Evolutionary conservation across 2,797 vertebrate genomes (phyloP), one percentile per base, ranked within the genome.

Genomic region (Fringilla coelebs): DNA sequence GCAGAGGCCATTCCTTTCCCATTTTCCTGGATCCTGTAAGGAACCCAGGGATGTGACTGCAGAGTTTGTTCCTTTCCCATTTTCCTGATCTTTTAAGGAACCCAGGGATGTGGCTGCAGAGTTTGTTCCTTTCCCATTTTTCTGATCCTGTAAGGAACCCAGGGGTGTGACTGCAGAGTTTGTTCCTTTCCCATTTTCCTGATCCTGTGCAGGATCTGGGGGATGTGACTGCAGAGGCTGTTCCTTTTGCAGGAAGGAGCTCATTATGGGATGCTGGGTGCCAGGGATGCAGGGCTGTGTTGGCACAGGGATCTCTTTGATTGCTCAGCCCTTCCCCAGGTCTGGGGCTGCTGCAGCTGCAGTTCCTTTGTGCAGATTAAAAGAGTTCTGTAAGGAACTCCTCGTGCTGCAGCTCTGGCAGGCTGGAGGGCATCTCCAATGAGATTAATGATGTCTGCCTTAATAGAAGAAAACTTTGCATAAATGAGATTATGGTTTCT

Each of bases 391-490:
- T 43, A 87, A 95, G 94, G 95, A 97, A 85, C 92, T 96, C 26
- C 17, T 61, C 7, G 68, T 76, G 96, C 96, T 97, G 57, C 88
- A 84, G 92, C 93, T 75, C 97, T 96, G 97, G 58, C 96, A 95
- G 97, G 94, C 98, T 97, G 97, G 93, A 98, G 97, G 97, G 97
- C 96, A 97, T 96, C 93, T 93, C 98, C 96, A 75, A 74, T 38
- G 94, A 97, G 96, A 98, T 98, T 97, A 98, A 98, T 97, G 97
- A 97, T 97, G 95, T 96, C 96, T 96, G 96, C 95, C 92, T 88
- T 97, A 93, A 97, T 96, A 74, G 74, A 94, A 96, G 96, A 96
- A 97, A 97, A 96, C 97, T 97, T 95, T 92, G 97, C 96, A 97
- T 97, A 97, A 96, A 97, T 92, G 97, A 97, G 97, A 98, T 97